A percentile compares a stretch with the other conserved stretches of the same genome.
phyloP scores from a whole-genome alignment of 1,140 invertebrate species.

The Mactra quadrangularis region DNA sequence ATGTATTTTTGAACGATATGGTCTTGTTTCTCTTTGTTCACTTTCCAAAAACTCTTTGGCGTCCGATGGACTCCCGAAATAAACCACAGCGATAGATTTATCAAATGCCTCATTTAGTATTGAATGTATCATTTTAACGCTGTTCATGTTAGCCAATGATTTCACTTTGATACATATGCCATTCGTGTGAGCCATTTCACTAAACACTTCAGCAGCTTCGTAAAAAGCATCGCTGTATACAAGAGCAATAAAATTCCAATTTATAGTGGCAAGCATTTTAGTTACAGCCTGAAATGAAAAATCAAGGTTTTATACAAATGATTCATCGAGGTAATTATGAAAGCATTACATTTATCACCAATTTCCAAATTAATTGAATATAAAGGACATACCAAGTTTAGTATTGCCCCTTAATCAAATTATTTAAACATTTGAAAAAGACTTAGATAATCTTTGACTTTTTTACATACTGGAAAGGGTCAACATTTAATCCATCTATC shows the following conservation, averaged over 20 bases:
- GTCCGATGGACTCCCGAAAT: slow-evolving; percentile 35
- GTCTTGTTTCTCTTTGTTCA: neutral
- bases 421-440: too few relatives aligned
- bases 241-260: slow-evolving; percentile 66
- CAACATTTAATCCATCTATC: too few relatives aligned
- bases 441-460: too few relatives aligned
- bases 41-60: slow-evolving; percentile 5
- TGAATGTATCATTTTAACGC: neutral
- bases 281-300: slow-evolving; percentile 62
- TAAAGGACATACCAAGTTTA: too few relatives aligned
- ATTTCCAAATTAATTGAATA: too few relatives aligned
- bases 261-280: slow-evolving; percentile 35
- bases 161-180: slow-evolving; percentile 37
- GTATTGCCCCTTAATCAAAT: too few relatives aligned
- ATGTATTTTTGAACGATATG: neutral
- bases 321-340: too few relatives aligned
- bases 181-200: slow-evolving; percentile 16
- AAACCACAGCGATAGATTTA: slow-evolving; percentile 47
- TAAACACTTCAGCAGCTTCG: slow-evolving; percentile 31
- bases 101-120: neutral
- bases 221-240: slow-evolving; percentile 63
- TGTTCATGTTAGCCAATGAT: slow-evolving; percentile 32
- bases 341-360: too few relatives aligned
- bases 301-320: too few relatives aligned
- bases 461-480: too few relatives aligned